These are phyloP conservation scores for Thecocarcelia acutangulata DNA, from an alignment of 2,888 invertebrate species.

Conservation along the genomic window DNA sequence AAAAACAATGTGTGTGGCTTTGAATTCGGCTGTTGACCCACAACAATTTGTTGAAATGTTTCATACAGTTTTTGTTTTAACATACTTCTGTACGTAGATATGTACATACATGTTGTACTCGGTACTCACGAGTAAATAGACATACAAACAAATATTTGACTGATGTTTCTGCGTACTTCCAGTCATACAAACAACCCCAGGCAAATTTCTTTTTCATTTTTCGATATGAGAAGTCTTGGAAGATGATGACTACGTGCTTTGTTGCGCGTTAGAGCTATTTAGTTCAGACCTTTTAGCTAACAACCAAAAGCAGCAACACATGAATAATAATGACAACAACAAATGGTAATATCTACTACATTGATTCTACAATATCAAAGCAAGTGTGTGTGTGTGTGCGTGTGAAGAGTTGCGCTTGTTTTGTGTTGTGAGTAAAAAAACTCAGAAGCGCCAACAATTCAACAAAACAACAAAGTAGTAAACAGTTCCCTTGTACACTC, in stretches of 20 bases:
- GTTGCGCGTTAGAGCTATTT: conserved; percentile 58
- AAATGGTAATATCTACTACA: conserved; percentile 20
- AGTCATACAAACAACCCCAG: neutral
- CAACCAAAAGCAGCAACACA: conserved; percentile 28
- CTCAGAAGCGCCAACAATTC: neutral
- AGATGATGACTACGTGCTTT: conserved; percentile 64
- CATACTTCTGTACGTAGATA: neutral
- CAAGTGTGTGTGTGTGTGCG: neutral
- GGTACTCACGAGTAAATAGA: too few species aligned
- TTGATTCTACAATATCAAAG: neutral
- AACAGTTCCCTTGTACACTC: conserved; percentile 9
- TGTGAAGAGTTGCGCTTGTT: neutral
- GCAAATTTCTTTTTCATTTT: conserved; percentile 1
- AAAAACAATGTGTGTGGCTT: conserved; percentile 57
- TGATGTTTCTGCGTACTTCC: neutral
- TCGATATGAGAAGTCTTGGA: neutral
- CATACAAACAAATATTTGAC: too few species aligned
- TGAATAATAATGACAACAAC: neutral
- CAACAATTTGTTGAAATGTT: neutral
- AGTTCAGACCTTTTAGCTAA: conserved; percentile 42
- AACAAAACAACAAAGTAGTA: conserved; percentile 1
- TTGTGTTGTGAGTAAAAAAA: conserved; percentile 30
- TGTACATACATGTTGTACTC: too few species aligned
- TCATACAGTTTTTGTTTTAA: neutral
- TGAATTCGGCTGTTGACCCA: conserved; percentile 76